Conservation (phyloP, 2,797 vertebrate species). For the Gallirallus australis region DNA sequence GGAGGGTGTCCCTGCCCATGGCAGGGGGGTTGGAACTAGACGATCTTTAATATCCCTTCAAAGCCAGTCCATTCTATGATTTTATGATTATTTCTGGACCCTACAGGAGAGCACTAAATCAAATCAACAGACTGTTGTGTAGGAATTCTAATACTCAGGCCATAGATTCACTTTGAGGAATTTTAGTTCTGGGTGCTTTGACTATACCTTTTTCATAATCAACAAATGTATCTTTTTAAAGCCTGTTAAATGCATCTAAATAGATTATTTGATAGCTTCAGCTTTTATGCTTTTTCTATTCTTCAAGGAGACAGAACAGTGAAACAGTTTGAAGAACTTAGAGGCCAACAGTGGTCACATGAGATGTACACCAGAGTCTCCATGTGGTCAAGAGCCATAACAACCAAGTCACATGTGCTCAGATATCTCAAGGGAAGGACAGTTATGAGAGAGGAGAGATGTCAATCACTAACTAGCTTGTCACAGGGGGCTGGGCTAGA, state of each 20-base stretch:
- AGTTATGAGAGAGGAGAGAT: neutral
- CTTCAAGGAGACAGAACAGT: neutral
- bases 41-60: too few relatives aligned
- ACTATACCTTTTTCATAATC: neutral
- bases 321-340: neutral
- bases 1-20: too few relatives aligned
- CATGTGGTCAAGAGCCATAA: neutral
- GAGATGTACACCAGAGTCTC: neutral
- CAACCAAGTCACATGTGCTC: neutral
- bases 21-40: too few relatives aligned
- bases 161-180: neutral
- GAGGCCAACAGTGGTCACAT: neutral
- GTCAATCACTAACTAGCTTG: rapidly evolving
- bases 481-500: neutral
- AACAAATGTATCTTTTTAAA: neutral
- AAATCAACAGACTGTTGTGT: neutral
- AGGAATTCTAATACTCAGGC: neutral
- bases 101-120: neutral
- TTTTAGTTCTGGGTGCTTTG: neutral
- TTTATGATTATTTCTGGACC: neutral
- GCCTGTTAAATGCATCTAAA: neutral
- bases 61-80: too few relatives aligned
- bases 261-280: neutral
- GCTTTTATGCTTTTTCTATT: neutral
- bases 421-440: neutral